phyloP scores from a whole-genome alignment of 2,797 vertebrate species.

The Eremophila alpestris region DNA sequence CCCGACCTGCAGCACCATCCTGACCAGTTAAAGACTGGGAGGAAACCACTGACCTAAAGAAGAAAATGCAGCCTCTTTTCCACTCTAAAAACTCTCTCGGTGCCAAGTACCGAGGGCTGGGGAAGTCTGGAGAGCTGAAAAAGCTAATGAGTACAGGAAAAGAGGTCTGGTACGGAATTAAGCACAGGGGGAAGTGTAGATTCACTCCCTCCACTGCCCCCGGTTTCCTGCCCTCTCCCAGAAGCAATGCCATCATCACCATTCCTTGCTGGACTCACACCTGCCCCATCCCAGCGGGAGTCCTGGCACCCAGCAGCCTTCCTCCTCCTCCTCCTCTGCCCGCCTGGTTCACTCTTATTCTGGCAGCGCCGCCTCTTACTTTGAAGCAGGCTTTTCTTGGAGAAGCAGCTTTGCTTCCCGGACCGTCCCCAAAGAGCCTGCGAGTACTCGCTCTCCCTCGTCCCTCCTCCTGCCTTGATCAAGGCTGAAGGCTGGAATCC shows the following conservation, averaged over 20 bases:
- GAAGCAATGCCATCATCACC: neutral
- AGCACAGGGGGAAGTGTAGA: fast-evolving
- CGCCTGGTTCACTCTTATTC: neutral
- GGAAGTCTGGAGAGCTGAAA: neutral
- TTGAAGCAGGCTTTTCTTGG: conserved; percentile 48
- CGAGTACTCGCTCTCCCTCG: neutral
- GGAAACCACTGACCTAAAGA: neutral
- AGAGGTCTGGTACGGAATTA: neutral
- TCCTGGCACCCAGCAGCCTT: neutral
- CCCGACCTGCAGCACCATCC: neutral
- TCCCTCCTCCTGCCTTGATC: conserved; percentile 63
- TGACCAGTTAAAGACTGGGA: neutral
- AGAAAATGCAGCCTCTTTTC: neutral
- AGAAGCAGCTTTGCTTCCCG: neutral
- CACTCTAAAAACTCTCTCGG: neutral
- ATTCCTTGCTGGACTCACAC: neutral
- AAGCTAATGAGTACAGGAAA: neutral
- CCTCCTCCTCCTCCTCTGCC: neutral
- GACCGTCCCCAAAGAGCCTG: neutral
- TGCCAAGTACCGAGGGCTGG: neutral
- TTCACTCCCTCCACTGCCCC: neutral
- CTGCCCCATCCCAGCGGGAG: neutral
- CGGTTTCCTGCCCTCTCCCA: neutral
- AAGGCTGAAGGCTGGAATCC: conserved; percentile 61
- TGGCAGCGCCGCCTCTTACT: conserved; percentile 20